Evolutionary conservation across 2,797 vertebrate genomes (phyloP), one percentile per base, ranked within the genome.

Genomic region (Scolopax rusticola): DNA sequence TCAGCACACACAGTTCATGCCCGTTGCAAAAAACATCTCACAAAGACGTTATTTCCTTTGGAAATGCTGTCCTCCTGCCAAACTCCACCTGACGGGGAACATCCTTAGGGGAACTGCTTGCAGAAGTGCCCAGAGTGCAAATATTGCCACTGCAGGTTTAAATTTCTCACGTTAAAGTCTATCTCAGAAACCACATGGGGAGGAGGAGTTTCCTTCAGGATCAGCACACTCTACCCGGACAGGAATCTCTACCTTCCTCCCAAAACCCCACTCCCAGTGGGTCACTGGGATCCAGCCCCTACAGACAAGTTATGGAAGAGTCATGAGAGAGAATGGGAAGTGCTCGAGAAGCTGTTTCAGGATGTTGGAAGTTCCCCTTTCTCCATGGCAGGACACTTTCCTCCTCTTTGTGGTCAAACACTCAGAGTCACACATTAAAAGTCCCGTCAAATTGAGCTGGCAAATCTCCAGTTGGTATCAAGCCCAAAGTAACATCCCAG

Each of bases 271-370:
- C 8, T 60, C 30, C 47, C 54, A 48, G 1, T 2, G 21, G 17
- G 33, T n/a, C 51, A 74, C 43, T 84, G 4, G 2, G 51, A 65
- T 65, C 45, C 87, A 93, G 53, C 48, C 45, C 75, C 76, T 76
- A 84, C 65, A 80, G 83, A 80, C 21, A 89, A 48, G 43, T 50
- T n/a, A 92, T 41, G 79, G 43, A 89, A 81, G 41, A 83, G 54
- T 57, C 76, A 88, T 50, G 82, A 78, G 71, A 94, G 60, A 64
- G 92, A 89, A 94, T 81, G 76, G 25, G 57, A 95, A 92, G 61
- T 5, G 60, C 74, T 68, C 15, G 18, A 83, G 90, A 89, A 91
- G 81, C 68, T 11, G 38, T 78, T 90, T 93, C 71, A n/a, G 61
- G 53, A 53, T 65, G 73, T 47, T 75, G 75, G 50, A 80, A 78